Conservation (phyloP, 2,888 invertebrate genomes). For the Odontocolon sp. region DNA sequence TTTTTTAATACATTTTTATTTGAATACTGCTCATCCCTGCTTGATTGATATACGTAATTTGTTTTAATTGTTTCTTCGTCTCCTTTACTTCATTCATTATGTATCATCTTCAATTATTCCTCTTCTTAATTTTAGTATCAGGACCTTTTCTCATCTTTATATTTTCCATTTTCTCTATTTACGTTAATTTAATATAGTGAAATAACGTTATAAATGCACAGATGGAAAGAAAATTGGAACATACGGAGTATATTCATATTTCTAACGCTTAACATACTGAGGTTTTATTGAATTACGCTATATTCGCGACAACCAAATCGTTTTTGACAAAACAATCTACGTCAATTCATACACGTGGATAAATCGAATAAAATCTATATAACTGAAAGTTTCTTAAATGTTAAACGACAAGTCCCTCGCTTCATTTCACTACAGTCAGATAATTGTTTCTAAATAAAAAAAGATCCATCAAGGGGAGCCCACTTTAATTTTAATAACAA, state of each 20-base stretch:
- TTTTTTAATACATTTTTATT: no score
- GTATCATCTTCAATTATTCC: no score
- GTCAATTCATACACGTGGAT: conserved; percentile 22
- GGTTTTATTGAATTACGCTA: neutral
- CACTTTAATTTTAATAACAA: neutral
- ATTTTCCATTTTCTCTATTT: neutral
- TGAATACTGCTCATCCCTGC: no score
- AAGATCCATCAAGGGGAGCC: neutral
- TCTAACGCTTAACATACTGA: neutral
- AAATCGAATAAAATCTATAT: conserved; percentile 34
- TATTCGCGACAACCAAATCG: neutral
- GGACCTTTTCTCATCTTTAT: no score
- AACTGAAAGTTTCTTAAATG: neutral
- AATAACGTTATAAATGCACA: no score
- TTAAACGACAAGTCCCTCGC: neutral
- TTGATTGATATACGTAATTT: no score
- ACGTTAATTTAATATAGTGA: no score
- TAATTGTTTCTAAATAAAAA: neutral
- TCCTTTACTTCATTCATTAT: no score
- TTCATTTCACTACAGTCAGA: neutral
- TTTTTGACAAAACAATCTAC: neutral
- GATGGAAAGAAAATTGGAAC: no score
- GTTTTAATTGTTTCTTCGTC: no score
- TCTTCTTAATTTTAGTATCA: no score
- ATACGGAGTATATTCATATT: no score